A percentile compares a stretch with the other conserved stretches of the same genome.
These are phyloP conservation scores for Campoletis sonorensis DNA, from an alignment of 1,140 invertebrate species.

Conservation along the genomic window DNA sequence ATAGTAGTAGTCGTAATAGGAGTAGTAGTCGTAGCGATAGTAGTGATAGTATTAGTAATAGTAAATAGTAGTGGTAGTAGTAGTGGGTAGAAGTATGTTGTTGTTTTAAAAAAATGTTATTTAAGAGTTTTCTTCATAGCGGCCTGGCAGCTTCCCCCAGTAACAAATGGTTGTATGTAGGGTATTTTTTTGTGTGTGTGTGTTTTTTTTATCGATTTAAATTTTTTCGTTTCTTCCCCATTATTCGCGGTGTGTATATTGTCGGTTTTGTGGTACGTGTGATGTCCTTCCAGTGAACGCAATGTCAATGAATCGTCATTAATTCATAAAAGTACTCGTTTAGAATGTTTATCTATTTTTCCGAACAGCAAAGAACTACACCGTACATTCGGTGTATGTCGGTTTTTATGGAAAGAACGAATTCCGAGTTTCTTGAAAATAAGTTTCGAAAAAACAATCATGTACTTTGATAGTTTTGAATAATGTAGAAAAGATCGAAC, in stretches of 20 bases:
- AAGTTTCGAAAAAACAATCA: too few relatives aligned
- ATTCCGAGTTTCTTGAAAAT: too few relatives aligned
- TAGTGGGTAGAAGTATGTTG: conserved; percentile 54
- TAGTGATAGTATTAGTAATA: conserved; percentile 40
- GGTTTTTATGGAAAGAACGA: too few relatives aligned
- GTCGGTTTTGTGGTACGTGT: too few relatives aligned
- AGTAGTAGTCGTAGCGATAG: conserved; percentile 55
- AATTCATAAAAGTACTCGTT: conserved; percentile 61
- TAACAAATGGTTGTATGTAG: neutral
- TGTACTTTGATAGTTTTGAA: too few relatives aligned
- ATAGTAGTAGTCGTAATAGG: conserved; percentile 59
- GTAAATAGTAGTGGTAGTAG: conserved; percentile 60
- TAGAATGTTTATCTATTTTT: conserved; percentile 64
- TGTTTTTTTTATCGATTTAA: neutral
- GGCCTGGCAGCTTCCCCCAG: conserved; percentile 67
- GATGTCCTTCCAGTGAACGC: too few relatives aligned
- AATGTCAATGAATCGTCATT: conserved; percentile 5
- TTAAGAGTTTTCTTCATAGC: conserved; percentile 69
- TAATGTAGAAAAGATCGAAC: too few relatives aligned
- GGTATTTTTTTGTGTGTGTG: too few relatives aligned
- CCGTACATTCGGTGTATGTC: too few relatives aligned
- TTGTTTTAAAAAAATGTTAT: conserved; percentile 58
- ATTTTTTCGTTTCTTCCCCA: conserved; percentile 11
- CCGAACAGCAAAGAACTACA: too few relatives aligned
- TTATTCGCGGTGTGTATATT: neutral